Percentiles rank a stretch among this genome's conserved stretches.
Conservation (phyloP, 2,113 vertebrate genomes). For the Columba janthina region DNA sequence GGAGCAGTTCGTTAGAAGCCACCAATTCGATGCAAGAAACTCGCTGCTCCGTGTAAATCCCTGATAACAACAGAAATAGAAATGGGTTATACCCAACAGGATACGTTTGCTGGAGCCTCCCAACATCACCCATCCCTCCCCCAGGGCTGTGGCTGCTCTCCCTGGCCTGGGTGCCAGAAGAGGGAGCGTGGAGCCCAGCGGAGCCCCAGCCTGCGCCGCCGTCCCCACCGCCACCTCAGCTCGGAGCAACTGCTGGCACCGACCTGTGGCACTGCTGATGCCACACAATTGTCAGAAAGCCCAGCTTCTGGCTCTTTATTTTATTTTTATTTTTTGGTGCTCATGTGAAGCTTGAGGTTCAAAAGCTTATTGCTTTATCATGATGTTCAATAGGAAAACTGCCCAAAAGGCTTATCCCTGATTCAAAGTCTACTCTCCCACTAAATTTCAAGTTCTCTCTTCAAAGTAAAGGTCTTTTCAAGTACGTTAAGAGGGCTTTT, state of each 20-base stretch:
- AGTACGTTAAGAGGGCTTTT: background rate
- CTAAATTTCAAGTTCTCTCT: background rate
- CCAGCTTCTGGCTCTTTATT: background rate
- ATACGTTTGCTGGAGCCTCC: background rate
- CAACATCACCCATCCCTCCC: background rate
- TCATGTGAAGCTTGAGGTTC: background rate
- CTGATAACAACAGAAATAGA: background rate
- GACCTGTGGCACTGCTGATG: background rate
- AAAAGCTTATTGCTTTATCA: background rate
- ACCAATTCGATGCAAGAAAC: background rate
- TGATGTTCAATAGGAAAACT: background rate
- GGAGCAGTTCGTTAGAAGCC: background rate
- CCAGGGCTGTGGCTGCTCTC: background rate
- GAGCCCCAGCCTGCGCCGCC: background rate
- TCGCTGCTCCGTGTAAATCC: background rate
- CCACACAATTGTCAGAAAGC: background rate
- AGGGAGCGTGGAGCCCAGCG: conserved; percentile 32
- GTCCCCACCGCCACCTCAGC: background rate
- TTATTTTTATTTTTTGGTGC: background rate
- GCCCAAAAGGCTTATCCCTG: background rate
- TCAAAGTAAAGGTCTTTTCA: background rate
- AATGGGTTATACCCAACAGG: background rate
- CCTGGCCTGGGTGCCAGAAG: conserved; percentile 19
- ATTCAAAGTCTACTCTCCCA: background rate
- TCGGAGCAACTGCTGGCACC: background rate